Evolutionary conservation across 2,797 vertebrate species (phyloP).

Genomic region (Anomalospiza imberbis): DNA sequence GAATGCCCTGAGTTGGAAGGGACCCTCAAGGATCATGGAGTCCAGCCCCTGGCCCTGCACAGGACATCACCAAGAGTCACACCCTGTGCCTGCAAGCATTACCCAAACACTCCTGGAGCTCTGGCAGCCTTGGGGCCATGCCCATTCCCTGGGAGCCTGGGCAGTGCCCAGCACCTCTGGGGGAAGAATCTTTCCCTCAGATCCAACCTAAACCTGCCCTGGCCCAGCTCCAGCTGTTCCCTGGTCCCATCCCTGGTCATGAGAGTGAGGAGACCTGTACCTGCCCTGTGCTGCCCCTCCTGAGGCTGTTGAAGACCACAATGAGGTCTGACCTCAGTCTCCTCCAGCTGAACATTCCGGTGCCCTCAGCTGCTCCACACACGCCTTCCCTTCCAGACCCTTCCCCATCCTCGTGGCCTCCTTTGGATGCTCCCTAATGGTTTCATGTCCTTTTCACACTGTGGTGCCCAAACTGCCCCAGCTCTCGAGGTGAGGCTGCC

Average conservation of each 20-base stretch:
- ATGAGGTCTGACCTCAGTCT: neutral
- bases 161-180: neutral
- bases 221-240: accelerated
- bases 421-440: neutral
- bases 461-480: neutral
- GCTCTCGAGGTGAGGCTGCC: neutral
- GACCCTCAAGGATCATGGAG: neutral
- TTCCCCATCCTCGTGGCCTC: neutral
- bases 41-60: neutral
- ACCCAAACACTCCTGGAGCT: neutral
- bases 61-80: neutral
- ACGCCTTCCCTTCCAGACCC: neutral
- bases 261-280: no score
- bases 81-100: accelerated
- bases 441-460: neutral
- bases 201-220: accelerated
- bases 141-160: neutral
- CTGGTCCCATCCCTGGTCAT: no score
- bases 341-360: neutral
- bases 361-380: neutral
- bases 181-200: neutral
- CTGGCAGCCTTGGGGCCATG: neutral
- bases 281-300: neutral
- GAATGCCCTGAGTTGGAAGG: neutral
- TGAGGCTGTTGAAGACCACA: neutral